These are phyloP conservation scores for Eilema depressum DNA, from an alignment of 2,888 invertebrate genomes.

Conservation along the genomic window DNA sequence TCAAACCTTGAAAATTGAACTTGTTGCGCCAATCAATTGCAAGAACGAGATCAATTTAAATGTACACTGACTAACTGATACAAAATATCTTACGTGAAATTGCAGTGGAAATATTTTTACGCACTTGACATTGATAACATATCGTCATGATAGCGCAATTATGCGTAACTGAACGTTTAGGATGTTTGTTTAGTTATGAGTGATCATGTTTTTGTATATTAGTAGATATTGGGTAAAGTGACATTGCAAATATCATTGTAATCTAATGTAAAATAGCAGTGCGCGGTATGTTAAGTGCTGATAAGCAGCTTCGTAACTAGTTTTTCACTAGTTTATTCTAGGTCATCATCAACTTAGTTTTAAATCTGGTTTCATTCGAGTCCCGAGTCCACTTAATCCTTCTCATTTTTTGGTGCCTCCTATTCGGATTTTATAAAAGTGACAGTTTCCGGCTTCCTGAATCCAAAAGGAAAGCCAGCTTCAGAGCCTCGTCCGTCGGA, in stretches of 20 bases:
- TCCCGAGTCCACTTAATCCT: too few species aligned
- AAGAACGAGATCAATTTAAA: slow-evolving; percentile 25
- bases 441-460: too few species aligned
- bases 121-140: background rate
- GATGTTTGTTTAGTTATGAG: background rate
- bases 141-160: slow-evolving; percentile 6
- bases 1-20: slow-evolving; percentile 49
- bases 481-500: too few species aligned
- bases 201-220: background rate
- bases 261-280: background rate
- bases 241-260: background rate
- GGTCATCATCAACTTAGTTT: too few species aligned
- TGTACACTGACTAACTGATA: background rate
- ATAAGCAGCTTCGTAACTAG: background rate
- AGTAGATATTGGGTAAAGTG: background rate
- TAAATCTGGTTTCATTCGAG: too few species aligned
- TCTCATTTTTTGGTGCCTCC: too few species aligned
- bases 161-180: background rate
- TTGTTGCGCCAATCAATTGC: slow-evolving; percentile 34
- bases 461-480: too few species aligned
- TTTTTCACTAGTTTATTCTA: too few species aligned
- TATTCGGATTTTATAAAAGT: too few species aligned
- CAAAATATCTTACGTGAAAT: background rate
- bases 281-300: background rate
- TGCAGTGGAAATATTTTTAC: slow-evolving; percentile 9